phyloP scores from a whole-genome alignment of 1,140 invertebrate species.

The Fopius arisanus region DNA sequence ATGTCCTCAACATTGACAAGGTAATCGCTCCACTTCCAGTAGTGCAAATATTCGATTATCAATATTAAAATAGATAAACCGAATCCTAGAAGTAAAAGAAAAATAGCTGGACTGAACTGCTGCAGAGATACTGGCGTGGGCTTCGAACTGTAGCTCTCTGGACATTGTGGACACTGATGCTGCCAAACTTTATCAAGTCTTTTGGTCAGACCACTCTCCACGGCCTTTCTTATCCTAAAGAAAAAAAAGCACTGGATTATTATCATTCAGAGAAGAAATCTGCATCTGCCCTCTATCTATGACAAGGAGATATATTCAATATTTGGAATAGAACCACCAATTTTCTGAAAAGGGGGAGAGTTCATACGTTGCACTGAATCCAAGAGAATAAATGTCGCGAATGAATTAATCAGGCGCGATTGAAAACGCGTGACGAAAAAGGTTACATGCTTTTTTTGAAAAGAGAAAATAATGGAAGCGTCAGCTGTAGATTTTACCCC shows the following conservation, averaged over 20 bases:
- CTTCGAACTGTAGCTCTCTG: slow-evolving; percentile 42
- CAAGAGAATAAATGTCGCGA: too few relatives aligned
- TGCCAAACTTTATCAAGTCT: slow-evolving; percentile 41
- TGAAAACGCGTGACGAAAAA: too few relatives aligned
- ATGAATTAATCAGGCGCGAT: too few relatives aligned
- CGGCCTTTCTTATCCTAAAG: slow-evolving; percentile 41
- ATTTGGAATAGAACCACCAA: too few relatives aligned
- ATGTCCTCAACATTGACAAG: neutral
- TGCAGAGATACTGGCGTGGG: slow-evolving; percentile 41
- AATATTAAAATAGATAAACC: slow-evolving; percentile 36
- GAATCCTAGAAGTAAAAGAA: slow-evolving; percentile 38
- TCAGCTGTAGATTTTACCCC: slow-evolving; percentile 32
- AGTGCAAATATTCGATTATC: slow-evolving; percentile 3
- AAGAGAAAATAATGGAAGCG: neutral
- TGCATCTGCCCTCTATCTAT: too few relatives aligned
- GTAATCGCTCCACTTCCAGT: neutral
- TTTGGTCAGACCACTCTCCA: slow-evolving; percentile 39
- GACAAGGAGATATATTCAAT: too few relatives aligned
- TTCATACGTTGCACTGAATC: too few relatives aligned
- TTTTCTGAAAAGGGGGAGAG: too few relatives aligned
- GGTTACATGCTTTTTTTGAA: neutral
- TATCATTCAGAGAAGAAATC: too few relatives aligned
- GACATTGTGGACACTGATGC: slow-evolving; percentile 41
- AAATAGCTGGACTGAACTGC: slow-evolving; percentile 45
- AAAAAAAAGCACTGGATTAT: too few relatives aligned